Percentiles rank a stretch among this genome's conserved stretches.
Evolutionary conservation across 2,888 invertebrate genomes (phyloP).

Genomic region (Busseola fusca): DNA sequence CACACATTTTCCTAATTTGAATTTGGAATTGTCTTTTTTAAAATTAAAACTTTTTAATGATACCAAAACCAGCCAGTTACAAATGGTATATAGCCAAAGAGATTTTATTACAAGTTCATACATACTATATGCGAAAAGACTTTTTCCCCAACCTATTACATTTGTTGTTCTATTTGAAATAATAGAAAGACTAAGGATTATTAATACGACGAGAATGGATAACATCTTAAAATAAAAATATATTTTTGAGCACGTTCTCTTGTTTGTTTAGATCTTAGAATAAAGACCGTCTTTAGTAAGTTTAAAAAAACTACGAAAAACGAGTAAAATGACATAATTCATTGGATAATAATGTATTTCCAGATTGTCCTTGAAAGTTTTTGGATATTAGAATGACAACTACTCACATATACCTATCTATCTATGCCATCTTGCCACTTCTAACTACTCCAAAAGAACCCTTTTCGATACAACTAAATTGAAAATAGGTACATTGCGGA

Average conservation of each 20-base stretch:
- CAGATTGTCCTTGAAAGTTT: background rate
- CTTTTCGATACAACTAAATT: slow-evolving; percentile 21
- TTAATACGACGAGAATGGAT: background rate
- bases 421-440: slow-evolving; percentile 3
- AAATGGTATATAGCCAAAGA: no score
- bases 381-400: background rate
- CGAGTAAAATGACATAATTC: background rate
- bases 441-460: slow-evolving; percentile 10
- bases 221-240: no score
- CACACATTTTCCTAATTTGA: no score
- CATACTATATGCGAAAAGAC: no score
- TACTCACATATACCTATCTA: no score
- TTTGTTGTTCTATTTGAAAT: background rate
- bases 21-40: no score
- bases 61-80: no score
- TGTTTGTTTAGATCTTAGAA: slow-evolving; percentile 7
- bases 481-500: slow-evolving; percentile 21
- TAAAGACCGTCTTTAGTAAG: background rate
- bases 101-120: no score
- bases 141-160: no score
- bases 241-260: background rate
- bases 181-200: background rate
- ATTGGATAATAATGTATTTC: background rate
- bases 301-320: background rate
- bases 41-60: no score